These are phyloP conservation scores for Oasisia sp. DNA, from an alignment of 2,888 invertebrate genomes.

Conservation along the genomic window DNA sequence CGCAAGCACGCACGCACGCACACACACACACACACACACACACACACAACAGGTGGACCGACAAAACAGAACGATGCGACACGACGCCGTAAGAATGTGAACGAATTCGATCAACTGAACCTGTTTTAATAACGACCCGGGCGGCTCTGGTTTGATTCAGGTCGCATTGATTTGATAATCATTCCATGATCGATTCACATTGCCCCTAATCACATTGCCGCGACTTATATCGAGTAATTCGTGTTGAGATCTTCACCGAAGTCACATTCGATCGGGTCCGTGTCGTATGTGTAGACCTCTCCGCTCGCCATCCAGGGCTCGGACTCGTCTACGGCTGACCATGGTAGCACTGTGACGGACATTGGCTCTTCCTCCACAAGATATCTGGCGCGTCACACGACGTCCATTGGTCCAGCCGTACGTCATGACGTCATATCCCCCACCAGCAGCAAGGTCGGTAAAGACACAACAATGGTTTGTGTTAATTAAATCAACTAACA, in stretches of 20 bases:
- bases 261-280: not conserved
- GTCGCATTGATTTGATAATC: not conserved
- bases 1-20: not conserved
- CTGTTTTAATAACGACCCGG: not conserved
- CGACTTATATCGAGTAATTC: constrained; percentile 17
- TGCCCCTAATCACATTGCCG: not conserved
- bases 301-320: not conserved
- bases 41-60: not conserved
- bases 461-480: not conserved
- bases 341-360: not conserved
- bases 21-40: not conserved
- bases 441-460: not conserved
- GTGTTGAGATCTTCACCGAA: not conserved
- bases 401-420: not conserved
- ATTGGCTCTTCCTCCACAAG: not conserved
- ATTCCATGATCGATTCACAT: constrained; percentile 13
- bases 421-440: not conserved
- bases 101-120: constrained; percentile 3
- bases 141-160: constrained; percentile 1
- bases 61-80: not conserved
- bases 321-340: not conserved
- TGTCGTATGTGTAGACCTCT: not conserved
- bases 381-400: not conserved
- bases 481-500: no score
- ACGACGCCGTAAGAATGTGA: not conserved